phyloP scores from a whole-genome alignment of 2,888 invertebrate species.

The Hydraecia micacea region DNA sequence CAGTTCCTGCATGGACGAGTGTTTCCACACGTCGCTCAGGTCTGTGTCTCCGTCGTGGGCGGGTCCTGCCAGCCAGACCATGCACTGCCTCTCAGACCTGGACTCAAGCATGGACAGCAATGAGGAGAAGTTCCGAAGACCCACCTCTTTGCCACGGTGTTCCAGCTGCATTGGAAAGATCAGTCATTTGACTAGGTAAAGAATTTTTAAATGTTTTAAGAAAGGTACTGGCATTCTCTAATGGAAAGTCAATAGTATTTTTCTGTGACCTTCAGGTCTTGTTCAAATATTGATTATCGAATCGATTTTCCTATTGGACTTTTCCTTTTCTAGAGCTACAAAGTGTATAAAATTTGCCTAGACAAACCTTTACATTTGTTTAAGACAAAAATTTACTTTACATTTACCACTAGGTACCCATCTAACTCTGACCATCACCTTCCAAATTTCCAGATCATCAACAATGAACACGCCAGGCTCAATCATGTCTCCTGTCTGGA shows the following conservation, averaged over 20 bases:
- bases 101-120: constrained; percentile 84
- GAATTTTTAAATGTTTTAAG: neutral
- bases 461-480: constrained; percentile 89
- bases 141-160: constrained; percentile 91
- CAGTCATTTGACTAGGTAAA: constrained; percentile 91
- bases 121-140: constrained; percentile 85
- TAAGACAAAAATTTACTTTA: neutral
- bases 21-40: constrained; percentile 83
- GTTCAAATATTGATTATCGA: neutral
- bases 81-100: constrained; percentile 87
- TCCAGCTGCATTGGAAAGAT: constrained; percentile 95
- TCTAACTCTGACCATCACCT: neutral
- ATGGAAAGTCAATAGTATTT: neutral
- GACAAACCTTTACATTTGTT: neutral
- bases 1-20: constrained; percentile 85
- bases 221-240: neutral
- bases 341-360: neutral
- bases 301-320: neutral
- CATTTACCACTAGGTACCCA: neutral
- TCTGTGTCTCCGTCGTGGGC: constrained; percentile 87
- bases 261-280: neutral
- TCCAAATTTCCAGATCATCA: constrained; percentile 88
- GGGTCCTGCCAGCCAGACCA: constrained; percentile 84
- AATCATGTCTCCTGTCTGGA: constrained; percentile 90
- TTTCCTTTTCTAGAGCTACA: neutral